phyloP scores from a whole-genome alignment of 1,140 invertebrate genomes.

The Drosophila nikananu region DNA sequence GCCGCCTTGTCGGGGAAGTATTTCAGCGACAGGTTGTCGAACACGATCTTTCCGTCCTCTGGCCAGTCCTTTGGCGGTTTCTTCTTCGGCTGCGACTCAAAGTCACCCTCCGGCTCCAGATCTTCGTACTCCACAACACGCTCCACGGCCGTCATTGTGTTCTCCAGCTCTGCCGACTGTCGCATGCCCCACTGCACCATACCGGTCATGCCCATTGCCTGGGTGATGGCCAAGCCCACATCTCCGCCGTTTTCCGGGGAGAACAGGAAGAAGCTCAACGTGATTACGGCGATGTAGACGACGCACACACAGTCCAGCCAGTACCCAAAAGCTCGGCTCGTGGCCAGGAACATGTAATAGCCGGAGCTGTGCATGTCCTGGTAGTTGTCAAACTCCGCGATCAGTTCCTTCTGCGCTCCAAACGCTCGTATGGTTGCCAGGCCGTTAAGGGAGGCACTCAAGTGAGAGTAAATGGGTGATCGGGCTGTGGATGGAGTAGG shows the following conservation, averaged over 20 bases:
- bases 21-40: conserved; percentile 88
- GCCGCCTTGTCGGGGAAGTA: conserved; percentile 89
- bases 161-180: conserved; percentile 93
- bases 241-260: conserved; percentile 88
- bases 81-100: conserved; percentile 88
- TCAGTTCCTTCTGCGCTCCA: conserved; percentile 91
- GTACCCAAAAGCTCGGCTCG: conserved; percentile 90
- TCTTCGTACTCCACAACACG: conserved; percentile 91
- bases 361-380: conserved; percentile 91
- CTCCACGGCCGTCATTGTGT: conserved; percentile 93
- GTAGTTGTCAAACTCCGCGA: conserved; percentile 92
- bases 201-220: conserved; percentile 92
- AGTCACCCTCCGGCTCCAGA: conserved; percentile 89
- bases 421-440: conserved; percentile 96
- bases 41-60: conserved; percentile 88
- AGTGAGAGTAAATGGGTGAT: conserved; percentile 94
- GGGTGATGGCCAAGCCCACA: conserved; percentile 92
- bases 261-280: conserved; percentile 89
- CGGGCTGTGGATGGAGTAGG: conserved; percentile 86
- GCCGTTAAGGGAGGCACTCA: conserved; percentile 95
- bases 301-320: conserved; percentile 92
- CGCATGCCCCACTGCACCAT: conserved; percentile 95
- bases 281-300: conserved; percentile 89
- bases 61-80: conserved; percentile 91
- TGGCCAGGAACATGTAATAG: conserved; percentile 88